phyloP scores from a whole-genome alignment of 2,888 invertebrate genomes.

The Caenorhabditis sp. region DNA sequence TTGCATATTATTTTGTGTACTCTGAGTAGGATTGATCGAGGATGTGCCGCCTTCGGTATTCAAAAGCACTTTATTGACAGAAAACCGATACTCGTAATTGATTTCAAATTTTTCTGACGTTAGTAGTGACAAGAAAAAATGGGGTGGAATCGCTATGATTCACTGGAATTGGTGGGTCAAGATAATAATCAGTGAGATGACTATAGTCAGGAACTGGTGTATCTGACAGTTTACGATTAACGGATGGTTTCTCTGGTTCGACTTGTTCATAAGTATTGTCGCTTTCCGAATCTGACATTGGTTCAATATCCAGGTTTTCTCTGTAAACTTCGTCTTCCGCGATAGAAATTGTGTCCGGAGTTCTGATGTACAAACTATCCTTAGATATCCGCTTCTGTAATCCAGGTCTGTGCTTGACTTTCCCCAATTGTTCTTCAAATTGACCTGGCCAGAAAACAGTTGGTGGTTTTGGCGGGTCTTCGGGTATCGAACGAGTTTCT shows the following conservation, averaged over 20 bases:
- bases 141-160: neutral
- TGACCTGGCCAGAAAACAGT: slow-evolving; percentile 33
- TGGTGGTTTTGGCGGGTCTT: slow-evolving; percentile 16
- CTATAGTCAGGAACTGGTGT: neutral
- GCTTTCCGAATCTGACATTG: neutral
- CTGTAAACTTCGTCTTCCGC: neutral
- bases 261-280: neutral
- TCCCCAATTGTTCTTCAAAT: slow-evolving; percentile 33
- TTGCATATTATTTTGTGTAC: too few species aligned
- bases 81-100: neutral
- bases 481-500: slow-evolving; percentile 13
- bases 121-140: slow-evolving; percentile 33
- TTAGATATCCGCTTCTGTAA: neutral
- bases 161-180: slow-evolving; percentile 15
- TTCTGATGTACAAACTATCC: neutral
- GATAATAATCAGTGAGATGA: slow-evolving; percentile 18
- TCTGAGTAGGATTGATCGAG: too few species aligned
- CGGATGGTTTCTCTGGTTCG: neutral
- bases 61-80: neutral
- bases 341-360: neutral
- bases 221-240: neutral
- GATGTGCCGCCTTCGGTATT: too few species aligned
- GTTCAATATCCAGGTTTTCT: neutral
- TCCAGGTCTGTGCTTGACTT: slow-evolving; percentile 19
- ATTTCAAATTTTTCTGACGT: slow-evolving; percentile 10